phyloP scores from a whole-genome alignment of 35 echinoderm and acorn worm genomes.

The Apostichopus parvimensis region DNA sequence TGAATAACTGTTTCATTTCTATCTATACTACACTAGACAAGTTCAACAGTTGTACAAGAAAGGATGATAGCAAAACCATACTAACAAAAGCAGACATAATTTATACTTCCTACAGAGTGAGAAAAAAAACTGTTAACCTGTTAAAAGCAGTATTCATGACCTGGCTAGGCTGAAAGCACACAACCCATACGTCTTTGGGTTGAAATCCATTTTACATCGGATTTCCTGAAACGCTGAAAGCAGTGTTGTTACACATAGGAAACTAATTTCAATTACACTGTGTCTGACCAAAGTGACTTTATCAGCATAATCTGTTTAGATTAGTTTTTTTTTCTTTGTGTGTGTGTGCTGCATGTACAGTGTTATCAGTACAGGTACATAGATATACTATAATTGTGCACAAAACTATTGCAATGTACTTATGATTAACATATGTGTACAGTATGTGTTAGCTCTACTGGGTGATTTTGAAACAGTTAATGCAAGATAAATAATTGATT shows the following conservation, averaged over 20 bases:
- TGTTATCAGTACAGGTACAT: background rate
- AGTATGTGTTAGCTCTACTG: no score
- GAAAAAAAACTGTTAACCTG: constrained; percentile 8
- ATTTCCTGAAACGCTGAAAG: constrained; percentile 35
- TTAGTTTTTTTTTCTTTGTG: background rate
- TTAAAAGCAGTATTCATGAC: constrained; percentile 42
- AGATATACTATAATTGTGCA: background rate
- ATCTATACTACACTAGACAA: background rate
- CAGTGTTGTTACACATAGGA: constrained; percentile 18
- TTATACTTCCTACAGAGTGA: constrained; percentile 1
- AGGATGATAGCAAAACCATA: constrained; percentile 35
- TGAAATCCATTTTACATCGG: constrained; percentile 32
- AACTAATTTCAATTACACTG: background rate
- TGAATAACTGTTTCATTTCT: background rate
- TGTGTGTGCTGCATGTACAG: background rate
- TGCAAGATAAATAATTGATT: no score
- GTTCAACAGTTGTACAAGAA: background rate
- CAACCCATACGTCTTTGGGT: constrained; percentile 3
- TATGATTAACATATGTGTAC: no score
- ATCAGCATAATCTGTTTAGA: constrained; percentile 4
- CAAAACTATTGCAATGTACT: no score
- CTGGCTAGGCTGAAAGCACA: constrained; percentile 8
- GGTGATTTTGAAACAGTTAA: no score
- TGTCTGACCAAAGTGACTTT: background rate
- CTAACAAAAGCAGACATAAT: constrained; percentile 40